These are phyloP conservation scores for Kryptopterus vitreolus DNA, from an alignment of 2,797 vertebrate species.

Conservation along the genomic window DNA sequence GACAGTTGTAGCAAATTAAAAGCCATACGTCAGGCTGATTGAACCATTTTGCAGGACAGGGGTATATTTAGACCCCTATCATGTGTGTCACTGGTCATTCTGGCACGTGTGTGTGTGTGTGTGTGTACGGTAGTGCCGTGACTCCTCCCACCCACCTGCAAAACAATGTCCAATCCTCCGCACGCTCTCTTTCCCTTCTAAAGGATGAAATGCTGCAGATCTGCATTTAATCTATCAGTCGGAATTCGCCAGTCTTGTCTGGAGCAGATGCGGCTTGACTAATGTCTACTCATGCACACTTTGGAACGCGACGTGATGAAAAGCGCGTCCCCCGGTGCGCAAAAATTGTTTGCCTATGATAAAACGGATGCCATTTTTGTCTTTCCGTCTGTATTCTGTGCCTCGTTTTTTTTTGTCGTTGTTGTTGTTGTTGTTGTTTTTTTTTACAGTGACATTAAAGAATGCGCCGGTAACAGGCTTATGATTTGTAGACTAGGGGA, in stretches of 20 bases:
- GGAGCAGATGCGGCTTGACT: slow-evolving; percentile 32
- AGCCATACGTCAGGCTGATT: slow-evolving; percentile 47
- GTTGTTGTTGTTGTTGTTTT: too few species aligned
- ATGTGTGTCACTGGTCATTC: slow-evolving; percentile 39
- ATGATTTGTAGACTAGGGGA: slow-evolving; percentile 10
- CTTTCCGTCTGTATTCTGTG: slow-evolving; percentile 35
- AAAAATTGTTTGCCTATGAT: slow-evolving; percentile 41
- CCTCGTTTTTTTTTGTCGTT: neutral
- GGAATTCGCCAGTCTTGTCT: slow-evolving; percentile 21
- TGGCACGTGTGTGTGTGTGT: slow-evolving; percentile 7
- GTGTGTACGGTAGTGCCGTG: neutral
- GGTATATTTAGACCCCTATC: slow-evolving; percentile 34
- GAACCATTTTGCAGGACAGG: slow-evolving; percentile 44
- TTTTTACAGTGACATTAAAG: slow-evolving; percentile 1
- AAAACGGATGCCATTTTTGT: slow-evolving; percentile 37
- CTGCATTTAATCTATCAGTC: slow-evolving; percentile 36
- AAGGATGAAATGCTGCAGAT: slow-evolving; percentile 20
- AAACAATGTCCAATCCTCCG: slow-evolving; percentile 16
- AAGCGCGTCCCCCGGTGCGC: slow-evolving; percentile 17
- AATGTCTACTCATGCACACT: slow-evolving; percentile 27
- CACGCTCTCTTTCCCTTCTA: neutral
- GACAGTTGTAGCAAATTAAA: slow-evolving; percentile 47
- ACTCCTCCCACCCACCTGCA: slow-evolving; percentile 35
- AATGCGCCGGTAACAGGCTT: neutral
- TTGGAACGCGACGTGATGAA: slow-evolving; percentile 36